Base-by-base conservation (phyloP, 2,113 vertebrate species). In the Isichthys henryi region DNA sequence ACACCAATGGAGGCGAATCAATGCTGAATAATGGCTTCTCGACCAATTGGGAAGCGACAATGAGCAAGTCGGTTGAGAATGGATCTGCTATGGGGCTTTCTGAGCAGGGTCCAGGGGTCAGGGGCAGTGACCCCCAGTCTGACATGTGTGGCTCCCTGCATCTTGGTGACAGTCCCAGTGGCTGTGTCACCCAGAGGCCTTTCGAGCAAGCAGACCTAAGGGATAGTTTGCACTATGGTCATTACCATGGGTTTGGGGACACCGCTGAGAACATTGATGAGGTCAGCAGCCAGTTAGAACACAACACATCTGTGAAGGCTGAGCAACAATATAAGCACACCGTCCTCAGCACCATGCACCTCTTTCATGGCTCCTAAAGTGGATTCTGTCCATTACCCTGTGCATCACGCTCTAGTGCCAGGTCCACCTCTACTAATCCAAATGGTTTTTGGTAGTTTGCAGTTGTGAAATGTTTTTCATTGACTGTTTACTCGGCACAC, bases 231-330 rank as follows among this genome's bases (percentile, higher is more conserved):
- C 96, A 95, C 66, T 99, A 98, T 49, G 97, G 98, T 91, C 96
- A 99, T 93, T 98, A 97, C 83, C 98, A 99, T 2, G 98, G 98
- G 39, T 99, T 98, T 17, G 98, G 98, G 66, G 98, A 99, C 95
- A 99, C 98, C 0, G 98, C 98, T 0, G 98, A 99, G 91, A 97
- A 97, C 92, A 96, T 99, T 93, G 96, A 96, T 0, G 97, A 98
- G 88, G 95, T 95, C 53, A 94, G 95, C 90, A 98, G 98, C 90
- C 95, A 96, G 86, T 83, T 96, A 90, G 97, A 99, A 95, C 97
- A 97, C 94, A 97, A 96, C 92, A 97, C 93, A 92, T 96, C 96
- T 10, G 95, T 97, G 88, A 97, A 94, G 91, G 97, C 95, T 0
- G 96, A 96, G 88, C 94, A 95, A 90, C 92, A 93, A 1, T 96